phyloP scores from a whole-genome alignment of 2,797 vertebrate species.

The Fringilla coelebs region DNA sequence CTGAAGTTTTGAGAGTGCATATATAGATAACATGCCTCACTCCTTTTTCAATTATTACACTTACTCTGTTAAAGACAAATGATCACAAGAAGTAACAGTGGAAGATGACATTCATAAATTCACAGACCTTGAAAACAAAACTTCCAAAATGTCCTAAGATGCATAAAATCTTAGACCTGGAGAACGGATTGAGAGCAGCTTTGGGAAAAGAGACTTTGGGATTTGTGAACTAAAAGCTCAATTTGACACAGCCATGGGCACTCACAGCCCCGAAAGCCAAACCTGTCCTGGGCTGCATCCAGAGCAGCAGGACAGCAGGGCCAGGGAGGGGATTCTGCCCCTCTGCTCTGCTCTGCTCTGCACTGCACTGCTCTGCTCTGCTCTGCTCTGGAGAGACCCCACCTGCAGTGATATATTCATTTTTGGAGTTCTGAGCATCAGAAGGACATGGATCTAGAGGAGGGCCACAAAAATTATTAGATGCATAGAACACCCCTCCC shows the following conservation, averaged over 20 bases:
- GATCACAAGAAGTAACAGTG: not conserved
- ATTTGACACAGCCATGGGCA: accelerated
- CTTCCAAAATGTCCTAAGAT: not conserved
- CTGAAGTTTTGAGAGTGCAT: not conserved
- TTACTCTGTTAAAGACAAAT: not conserved
- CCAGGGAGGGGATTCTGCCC: not conserved
- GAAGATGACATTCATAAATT: not conserved
- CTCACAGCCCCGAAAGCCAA: accelerated
- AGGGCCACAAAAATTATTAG: not conserved
- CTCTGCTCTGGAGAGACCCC: not conserved
- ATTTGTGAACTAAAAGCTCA: not conserved
- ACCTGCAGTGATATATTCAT: not conserved
- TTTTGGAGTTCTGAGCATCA: accelerated
- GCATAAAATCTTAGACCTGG: not conserved
- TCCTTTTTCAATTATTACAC: not conserved
- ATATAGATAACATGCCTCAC: not conserved
- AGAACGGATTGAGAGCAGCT: accelerated
- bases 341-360: not conserved
- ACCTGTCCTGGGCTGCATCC: accelerated
- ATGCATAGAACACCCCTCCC: not conserved
- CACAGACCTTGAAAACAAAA: not conserved
- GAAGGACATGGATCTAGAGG: not conserved
- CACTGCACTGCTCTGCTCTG: not conserved
- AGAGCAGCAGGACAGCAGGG: not conserved
- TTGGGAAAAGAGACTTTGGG: not conserved